Base-by-base conservation (phyloP, 2,113 vertebrate species). In the Cygnus atratus region DNA sequence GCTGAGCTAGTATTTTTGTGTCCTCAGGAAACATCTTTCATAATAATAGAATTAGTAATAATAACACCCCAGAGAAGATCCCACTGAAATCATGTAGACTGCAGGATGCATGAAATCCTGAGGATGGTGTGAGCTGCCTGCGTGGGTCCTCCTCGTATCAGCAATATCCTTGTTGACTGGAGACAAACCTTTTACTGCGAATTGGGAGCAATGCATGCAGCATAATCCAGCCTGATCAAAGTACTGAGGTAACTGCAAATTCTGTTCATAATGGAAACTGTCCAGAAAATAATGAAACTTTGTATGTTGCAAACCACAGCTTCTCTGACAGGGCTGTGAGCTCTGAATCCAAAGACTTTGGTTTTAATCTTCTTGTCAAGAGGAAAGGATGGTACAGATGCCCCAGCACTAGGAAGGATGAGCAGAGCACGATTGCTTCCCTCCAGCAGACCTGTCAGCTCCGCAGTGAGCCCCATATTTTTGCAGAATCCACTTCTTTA, bases 1-100 rank as follows among this genome's bases (percentile, higher is more conserved):
- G 89, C 93, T 97, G 86, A 94, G 93, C 65, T 87, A 55, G 82
- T 92, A 43, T 48, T 95, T 97, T 80, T 76, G 75, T 92, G 91
- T 95, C 91, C 94, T 88, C 74, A 7, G 88, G 90, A 88, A 88
- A 86, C 26, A 81, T 65, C 77, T 95, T 85, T 31, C 75, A 46
- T 55, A 72, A 79, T 88, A 88, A 90, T 21, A 83, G 88, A 67
- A 85, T 93, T 86, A 95, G 75, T 43, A 88, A 83, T 83, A 72
- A 92, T 72, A 88, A 85, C 79, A 90, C 3, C 63, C 81, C 43
- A 37, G 54, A 96, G 88, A 79, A 96, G 87, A 96, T 72, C 89
- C 77, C 14, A 17, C 52, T 33, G 81, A 44, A 89, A 92, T 80
- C 59, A 6, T 26, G 62, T 87, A 48, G 85, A 7, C 29, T 55